A percentile compares a stretch with the other conserved stretches of the same genome.
Conservation (phyloP, 2,797 vertebrate species). For the Rousettus madagascariensis region DNA sequence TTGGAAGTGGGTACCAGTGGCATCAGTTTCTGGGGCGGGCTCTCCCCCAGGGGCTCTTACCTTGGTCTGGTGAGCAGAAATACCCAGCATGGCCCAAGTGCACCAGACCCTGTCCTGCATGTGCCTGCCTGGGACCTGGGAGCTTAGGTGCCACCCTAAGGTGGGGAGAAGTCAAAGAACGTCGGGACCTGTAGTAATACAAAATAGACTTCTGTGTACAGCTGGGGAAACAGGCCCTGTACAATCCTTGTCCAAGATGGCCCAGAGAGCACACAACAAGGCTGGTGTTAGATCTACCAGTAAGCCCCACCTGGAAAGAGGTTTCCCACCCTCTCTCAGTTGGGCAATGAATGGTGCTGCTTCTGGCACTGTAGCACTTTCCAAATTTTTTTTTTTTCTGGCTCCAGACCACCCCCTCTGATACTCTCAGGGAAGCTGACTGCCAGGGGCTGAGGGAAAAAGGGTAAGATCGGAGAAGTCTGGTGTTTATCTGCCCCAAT, state of each 20-base stretch:
- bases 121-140: background rate
- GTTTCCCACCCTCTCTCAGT: background rate
- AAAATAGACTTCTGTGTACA: background rate
- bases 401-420: background rate
- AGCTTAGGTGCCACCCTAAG: background rate
- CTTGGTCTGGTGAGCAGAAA: background rate
- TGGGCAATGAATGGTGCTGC: background rate
- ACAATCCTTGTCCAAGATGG: background rate
- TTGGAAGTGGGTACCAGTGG: background rate
- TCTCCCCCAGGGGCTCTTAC: background rate
- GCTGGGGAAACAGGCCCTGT: background rate
- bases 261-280: background rate
- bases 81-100: background rate
- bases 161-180: background rate
- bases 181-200: background rate
- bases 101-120: background rate
- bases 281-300: background rate
- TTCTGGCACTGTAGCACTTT: background rate
- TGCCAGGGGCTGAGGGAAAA: background rate
- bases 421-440: background rate
- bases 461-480: background rate
- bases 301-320: background rate
- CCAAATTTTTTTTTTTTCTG: background rate
- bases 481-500: constrained; percentile 23
- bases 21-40: background rate